Evolutionary conservation across 2,888 invertebrate genomes (phyloP).

Genomic region (Sicus ferrugineus): DNA sequence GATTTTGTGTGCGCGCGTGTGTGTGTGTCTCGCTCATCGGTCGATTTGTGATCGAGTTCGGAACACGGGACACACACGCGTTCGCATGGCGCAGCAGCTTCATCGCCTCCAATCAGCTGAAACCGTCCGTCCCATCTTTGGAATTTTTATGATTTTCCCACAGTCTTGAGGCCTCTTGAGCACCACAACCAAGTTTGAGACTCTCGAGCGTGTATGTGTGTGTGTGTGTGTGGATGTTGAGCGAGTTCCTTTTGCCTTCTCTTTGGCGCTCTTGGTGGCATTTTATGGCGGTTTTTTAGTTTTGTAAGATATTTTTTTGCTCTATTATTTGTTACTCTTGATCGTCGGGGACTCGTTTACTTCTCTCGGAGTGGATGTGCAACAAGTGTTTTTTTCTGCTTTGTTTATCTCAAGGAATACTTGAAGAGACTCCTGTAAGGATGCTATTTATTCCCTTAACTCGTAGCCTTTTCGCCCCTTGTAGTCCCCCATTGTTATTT

Average conservation of each 20-base stretch:
- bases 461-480: not conserved
- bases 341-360: too few relatives aligned
- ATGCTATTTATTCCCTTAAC: too few relatives aligned
- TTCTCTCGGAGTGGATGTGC: not conserved
- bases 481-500: not conserved
- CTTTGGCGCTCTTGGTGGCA: too few relatives aligned
- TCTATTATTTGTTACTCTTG: not conserved
- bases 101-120: constrained; percentile 9
- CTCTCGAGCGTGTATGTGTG: too few relatives aligned
- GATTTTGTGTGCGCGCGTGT: too few relatives aligned
- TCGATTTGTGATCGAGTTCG: not conserved
- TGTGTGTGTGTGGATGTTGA: too few relatives aligned
- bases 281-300: not conserved
- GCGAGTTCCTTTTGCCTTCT: too few relatives aligned
- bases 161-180: not conserved
- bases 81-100: not conserved
- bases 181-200: not conserved
- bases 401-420: not conserved
- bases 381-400: not conserved
- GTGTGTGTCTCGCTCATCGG: too few relatives aligned
- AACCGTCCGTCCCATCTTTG: not conserved
- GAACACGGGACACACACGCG: constrained; percentile 12
- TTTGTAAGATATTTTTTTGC: not conserved
- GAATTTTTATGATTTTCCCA: constrained; percentile 24
- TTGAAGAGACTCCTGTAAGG: not conserved